Percentiles rank a stretch among this genome's conserved stretches.
These are phyloP conservation scores for Pinctada fucata DNA, from an alignment of 2,888 invertebrate genomes.

Conservation along the genomic window DNA sequence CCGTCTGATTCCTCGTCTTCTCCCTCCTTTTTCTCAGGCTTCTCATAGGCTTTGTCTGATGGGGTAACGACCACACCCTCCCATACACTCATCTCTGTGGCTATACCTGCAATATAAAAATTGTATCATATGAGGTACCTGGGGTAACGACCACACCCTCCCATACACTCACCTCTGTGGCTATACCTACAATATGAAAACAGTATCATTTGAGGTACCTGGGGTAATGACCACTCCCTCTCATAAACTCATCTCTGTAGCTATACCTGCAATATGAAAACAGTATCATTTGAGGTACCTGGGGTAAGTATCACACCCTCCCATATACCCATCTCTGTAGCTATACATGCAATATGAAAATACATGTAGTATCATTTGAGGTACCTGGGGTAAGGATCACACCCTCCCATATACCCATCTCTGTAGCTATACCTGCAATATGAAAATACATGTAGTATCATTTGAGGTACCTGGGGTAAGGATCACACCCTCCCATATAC, in stretches of 20 bases:
- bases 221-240: constrained; percentile 97
- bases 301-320: constrained; percentile 97
- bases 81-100: constrained; percentile 96
- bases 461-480: no score
- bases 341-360: constrained; percentile 81
- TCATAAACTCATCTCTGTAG: constrained; percentile 96
- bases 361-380: no score
- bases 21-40: constrained; percentile 79
- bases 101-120: constrained; percentile 79
- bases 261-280: constrained; percentile 79
- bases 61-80: constrained; percentile 97
- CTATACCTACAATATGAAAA: constrained; percentile 79
- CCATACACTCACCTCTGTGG: constrained; percentile 96
- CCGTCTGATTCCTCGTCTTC: constrained; percentile 68
- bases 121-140: no score
- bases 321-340: constrained; percentile 96
- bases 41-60: constrained; percentile 94
- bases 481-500: no score
- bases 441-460: no score
- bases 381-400: constrained; percentile 98
- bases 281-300: no score
- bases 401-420: constrained; percentile 98
- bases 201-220: no score
- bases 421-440: constrained; percentile 81
- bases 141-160: constrained; percentile 97